Evolutionary conservation across 2,113 vertebrate genomes (phyloP).

Genomic region (Boleophthalmus pectinirostris): DNA sequence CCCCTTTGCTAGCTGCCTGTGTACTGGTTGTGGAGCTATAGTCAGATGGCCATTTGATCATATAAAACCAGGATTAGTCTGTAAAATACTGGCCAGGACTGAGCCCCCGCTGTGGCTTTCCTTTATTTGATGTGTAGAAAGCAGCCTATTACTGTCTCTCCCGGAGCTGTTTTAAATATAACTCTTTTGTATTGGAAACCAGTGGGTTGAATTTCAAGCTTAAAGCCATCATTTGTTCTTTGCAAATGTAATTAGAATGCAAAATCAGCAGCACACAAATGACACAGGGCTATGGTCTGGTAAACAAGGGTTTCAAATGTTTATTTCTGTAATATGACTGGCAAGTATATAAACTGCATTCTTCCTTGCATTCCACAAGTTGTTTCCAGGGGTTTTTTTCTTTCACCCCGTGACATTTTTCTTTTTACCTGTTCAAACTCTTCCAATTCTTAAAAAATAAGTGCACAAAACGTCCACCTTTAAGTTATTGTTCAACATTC

Average conservation of each 20-base stretch:
- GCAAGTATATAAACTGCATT: constrained; percentile 75
- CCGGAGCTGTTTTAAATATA: constrained; percentile 10
- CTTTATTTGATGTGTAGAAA: constrained; percentile 39
- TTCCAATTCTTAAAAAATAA: constrained; percentile 71
- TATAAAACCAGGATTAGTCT: constrained; percentile 52
- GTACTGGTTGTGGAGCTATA: constrained; percentile 43
- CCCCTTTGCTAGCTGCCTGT: constrained; percentile 26
- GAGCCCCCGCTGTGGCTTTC: constrained; percentile 10
- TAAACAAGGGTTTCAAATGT: constrained; percentile 74
- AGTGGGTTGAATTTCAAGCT: constrained; percentile 13
- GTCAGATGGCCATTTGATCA: constrained; percentile 55
- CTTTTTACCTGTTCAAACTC: constrained; percentile 62
- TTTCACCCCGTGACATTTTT: constrained; percentile 39
- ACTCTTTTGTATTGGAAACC: constrained; percentile 20
- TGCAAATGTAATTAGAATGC: neutral
- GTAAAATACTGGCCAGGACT: constrained; percentile 25
- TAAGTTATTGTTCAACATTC: constrained; percentile 57
- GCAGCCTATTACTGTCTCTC: constrained; percentile 33
- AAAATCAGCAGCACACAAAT: constrained; percentile 7
- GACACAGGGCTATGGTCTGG: constrained; percentile 46
- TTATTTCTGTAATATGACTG: constrained; percentile 75
- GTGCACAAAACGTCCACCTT: constrained; percentile 73
- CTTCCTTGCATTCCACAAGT: constrained; percentile 51
- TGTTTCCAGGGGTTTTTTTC: constrained; percentile 44
- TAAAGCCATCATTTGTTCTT: constrained; percentile 26